These are phyloP conservation scores for Tadarida brasiliensis DNA, from an alignment of 2,797 vertebrate species.

Conservation along the genomic window DNA sequence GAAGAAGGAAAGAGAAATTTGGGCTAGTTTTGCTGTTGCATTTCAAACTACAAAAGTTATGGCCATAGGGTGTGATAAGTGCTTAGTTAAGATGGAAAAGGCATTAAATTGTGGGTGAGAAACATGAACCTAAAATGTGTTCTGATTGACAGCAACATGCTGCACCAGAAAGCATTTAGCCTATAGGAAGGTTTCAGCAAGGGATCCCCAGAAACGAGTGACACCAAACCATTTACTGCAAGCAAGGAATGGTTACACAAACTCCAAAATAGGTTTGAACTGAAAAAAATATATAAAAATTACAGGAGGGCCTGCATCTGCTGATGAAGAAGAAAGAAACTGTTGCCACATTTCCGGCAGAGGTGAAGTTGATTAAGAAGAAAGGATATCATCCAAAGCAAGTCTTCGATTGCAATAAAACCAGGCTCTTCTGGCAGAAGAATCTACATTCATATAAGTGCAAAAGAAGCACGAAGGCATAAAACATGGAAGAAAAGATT, in stretches of 20 bases:
- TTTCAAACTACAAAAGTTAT: background rate
- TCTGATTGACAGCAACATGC: background rate
- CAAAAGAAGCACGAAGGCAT: background rate
- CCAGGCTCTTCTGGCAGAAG: background rate
- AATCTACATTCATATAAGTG: background rate
- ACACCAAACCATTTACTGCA: background rate
- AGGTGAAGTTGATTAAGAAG: background rate
- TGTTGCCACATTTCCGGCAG: background rate
- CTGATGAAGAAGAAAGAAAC: background rate
- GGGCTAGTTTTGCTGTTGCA: too few species aligned
- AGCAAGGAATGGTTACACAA: background rate
- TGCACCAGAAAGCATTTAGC: background rate
- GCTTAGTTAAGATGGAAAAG: background rate
- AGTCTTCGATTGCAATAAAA: background rate
- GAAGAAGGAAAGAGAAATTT: background rate
- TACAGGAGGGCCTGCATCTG: background rate
- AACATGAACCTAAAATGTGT: background rate
- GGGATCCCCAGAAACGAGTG: background rate
- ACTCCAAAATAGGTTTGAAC: background rate
- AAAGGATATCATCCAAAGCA: background rate
- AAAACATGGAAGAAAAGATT: background rate
- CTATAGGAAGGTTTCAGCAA: background rate
- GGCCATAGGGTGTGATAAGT: background rate
- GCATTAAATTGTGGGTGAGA: background rate
- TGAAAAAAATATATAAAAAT: background rate